Percentiles rank a stretch among this genome's conserved stretches.
phyloP scores from a whole-genome alignment of 2,797 vertebrate genomes.

The Periophthalmus magnuspinnatus region DNA sequence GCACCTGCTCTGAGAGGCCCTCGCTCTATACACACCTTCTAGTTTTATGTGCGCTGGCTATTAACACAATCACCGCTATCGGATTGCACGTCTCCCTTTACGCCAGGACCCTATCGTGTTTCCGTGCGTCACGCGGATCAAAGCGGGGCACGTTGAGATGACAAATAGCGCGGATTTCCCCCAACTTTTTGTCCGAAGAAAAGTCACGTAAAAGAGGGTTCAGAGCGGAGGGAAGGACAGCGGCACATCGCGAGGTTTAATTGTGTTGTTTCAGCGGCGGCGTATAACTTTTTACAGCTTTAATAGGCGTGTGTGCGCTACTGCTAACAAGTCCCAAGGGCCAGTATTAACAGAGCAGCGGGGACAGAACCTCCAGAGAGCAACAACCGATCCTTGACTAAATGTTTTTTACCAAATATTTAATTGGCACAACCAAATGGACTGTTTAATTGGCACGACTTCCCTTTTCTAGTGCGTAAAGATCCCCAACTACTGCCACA shows the following conservation, averaged over 20 bases:
- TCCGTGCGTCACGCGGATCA: slow-evolving; percentile 69
- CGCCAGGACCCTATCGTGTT: slow-evolving; percentile 59
- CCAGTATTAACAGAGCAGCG: neutral
- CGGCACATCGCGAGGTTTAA: slow-evolving; percentile 23
- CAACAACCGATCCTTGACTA: neutral
- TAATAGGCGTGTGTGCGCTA: neutral
- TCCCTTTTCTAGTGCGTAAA: neutral
- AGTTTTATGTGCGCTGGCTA: slow-evolving; percentile 69
- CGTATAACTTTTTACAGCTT: slow-evolving; percentile 8
- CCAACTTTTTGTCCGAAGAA: slow-evolving; percentile 3
- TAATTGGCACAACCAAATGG: neutral
- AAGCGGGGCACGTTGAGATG: slow-evolving; percentile 62
- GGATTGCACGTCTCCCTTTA: slow-evolving; percentile 70
- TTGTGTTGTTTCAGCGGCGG: slow-evolving; percentile 24
- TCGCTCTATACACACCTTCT: slow-evolving; percentile 59
- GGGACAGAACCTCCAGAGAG: slow-evolving; percentile 2
- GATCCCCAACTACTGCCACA: neutral
- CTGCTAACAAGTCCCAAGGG: slow-evolving; percentile 1
- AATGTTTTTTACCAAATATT: neutral
- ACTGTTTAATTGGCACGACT: neutral
- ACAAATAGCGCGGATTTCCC: slow-evolving; percentile 65
- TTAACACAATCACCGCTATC: slow-evolving; percentile 76
- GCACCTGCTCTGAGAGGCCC: slow-evolving; percentile 73
- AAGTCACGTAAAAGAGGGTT: slow-evolving; percentile 47
- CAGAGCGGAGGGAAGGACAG: slow-evolving; percentile 30